Conservation (phyloP, 64 coral and sea anemone genomes). For the Pachyseris speciosa region DNA sequence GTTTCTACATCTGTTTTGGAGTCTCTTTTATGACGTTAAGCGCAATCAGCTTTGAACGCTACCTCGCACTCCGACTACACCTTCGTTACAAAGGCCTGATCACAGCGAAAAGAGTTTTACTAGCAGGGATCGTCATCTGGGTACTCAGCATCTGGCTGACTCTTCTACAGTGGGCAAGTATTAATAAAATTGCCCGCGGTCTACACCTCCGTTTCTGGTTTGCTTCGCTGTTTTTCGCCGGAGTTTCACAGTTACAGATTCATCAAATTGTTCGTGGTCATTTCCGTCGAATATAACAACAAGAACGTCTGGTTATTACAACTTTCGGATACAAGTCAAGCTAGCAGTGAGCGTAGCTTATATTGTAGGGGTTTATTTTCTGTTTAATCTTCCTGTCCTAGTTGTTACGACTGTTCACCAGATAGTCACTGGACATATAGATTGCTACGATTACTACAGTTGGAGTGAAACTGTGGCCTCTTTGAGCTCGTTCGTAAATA, state of each 20-base stretch:
- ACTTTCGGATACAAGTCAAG: slow-evolving; percentile 61
- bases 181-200: slow-evolving; percentile 64
- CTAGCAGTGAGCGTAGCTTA: slow-evolving; percentile 74
- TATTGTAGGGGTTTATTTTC: slow-evolving; percentile 77
- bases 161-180: slow-evolving; percentile 71
- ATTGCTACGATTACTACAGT: slow-evolving; percentile 75
- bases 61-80: slow-evolving; percentile 66
- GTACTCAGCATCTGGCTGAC: slow-evolving; percentile 47
- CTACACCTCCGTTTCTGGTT: slow-evolving; percentile 63
- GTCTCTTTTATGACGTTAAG: slow-evolving; percentile 88
- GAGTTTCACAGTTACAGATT: slow-evolving; percentile 48
- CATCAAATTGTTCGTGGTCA: slow-evolving; percentile 60
- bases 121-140: slow-evolving; percentile 64
- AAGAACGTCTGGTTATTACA: slow-evolving; percentile 33
- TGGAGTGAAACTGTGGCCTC: slow-evolving; percentile 87
- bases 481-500: slow-evolving; percentile 79
- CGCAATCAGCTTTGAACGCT: slow-evolving; percentile 80
- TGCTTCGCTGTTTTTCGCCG: slow-evolving; percentile 36
- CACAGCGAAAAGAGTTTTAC: slow-evolving; percentile 40
- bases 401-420: slow-evolving; percentile 74
- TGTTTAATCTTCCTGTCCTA: slow-evolving; percentile 75
- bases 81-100: slow-evolving; percentile 74
- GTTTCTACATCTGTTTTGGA: slow-evolving; percentile 89
- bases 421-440: slow-evolving; percentile 37
- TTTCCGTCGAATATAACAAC: slow-evolving; percentile 45